A percentile compares a stretch with the other conserved stretches of the same genome.
Evolutionary conservation across 2,113 vertebrate species (phyloP).

Genomic region (Rhegmatorhina hoffmannsi): DNA sequence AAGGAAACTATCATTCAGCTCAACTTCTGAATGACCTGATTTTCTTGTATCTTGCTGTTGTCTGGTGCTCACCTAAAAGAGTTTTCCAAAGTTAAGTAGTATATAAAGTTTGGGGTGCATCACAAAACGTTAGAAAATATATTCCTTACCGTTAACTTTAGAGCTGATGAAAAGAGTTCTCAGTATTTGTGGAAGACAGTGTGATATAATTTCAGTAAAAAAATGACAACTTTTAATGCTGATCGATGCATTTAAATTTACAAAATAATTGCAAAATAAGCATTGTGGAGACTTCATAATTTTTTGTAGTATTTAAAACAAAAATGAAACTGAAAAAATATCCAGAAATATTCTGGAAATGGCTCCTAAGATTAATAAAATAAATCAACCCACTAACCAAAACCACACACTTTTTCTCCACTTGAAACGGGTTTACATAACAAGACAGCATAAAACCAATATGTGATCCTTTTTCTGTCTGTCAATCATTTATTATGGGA

Average conservation of each 20-base stretch:
- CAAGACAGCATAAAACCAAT: not conserved
- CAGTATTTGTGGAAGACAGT: not conserved
- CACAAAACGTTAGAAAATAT: not conserved
- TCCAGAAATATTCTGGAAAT: not conserved
- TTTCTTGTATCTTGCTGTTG: not conserved
- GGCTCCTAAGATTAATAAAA: not conserved
- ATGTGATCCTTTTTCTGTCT: not conserved
- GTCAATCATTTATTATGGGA: not conserved
- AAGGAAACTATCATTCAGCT: not conserved
- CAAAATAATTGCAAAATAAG: not conserved
- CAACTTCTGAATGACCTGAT: not conserved
- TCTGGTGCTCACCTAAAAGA: not conserved
- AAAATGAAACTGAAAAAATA: not conserved
- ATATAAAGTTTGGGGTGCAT: not conserved
- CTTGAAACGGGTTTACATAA: not conserved
- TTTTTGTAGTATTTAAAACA: not conserved
- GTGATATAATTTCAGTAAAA: not conserved
- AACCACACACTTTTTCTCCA: fast-evolving
- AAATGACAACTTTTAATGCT: not conserved
- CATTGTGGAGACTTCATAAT: not conserved
- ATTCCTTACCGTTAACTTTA: not conserved
- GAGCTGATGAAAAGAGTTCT: not conserved
- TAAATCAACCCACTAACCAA: fast-evolving
- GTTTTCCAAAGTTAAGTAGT: not conserved
- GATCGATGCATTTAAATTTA: not conserved